Conservation (phyloP, 2,888 invertebrate species). For the Cyaniris semiargus region DNA sequence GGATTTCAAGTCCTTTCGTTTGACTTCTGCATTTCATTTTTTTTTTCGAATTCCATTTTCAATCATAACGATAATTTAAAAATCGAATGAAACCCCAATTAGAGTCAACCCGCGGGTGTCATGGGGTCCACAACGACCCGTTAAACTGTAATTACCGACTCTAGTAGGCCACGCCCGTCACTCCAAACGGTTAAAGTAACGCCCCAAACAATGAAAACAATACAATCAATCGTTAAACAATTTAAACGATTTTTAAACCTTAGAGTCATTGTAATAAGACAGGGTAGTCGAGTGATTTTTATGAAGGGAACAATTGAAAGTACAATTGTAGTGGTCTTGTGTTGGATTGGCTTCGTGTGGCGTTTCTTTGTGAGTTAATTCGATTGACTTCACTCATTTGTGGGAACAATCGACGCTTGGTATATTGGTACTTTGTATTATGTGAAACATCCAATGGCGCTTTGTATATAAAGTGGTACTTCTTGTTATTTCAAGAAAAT, state of each 20-base stretch:
- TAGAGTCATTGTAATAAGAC: slow-evolving; percentile 34
- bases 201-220: slow-evolving; percentile 43
- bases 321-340: slow-evolving; percentile 40
- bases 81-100: neutral
- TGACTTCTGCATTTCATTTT: neutral
- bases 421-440: slow-evolving; percentile 25
- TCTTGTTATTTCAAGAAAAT: neutral
- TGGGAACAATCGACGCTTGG: neutral
- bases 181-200: slow-evolving; percentile 41
- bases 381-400: slow-evolving; percentile 29
- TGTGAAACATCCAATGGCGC: slow-evolving; percentile 20
- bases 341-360: slow-evolving; percentile 50
- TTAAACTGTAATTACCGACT: slow-evolving; percentile 29
- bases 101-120: neutral
- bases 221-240: slow-evolving; percentile 39
- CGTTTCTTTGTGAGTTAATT: slow-evolving; percentile 36
- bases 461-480: neutral
- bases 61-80: slow-evolving; percentile 1
- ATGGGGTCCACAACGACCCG: neutral
- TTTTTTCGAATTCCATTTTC: neutral
- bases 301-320: slow-evolving; percentile 50
- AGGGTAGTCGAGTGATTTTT: slow-evolving; percentile 27
- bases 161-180: slow-evolving; percentile 23
- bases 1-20: neutral
- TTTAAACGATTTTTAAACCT: slow-evolving; percentile 40